Evolutionary conservation across 2,797 vertebrate species (phyloP).

Genomic region (Syngnathus rostellatus): DNA sequence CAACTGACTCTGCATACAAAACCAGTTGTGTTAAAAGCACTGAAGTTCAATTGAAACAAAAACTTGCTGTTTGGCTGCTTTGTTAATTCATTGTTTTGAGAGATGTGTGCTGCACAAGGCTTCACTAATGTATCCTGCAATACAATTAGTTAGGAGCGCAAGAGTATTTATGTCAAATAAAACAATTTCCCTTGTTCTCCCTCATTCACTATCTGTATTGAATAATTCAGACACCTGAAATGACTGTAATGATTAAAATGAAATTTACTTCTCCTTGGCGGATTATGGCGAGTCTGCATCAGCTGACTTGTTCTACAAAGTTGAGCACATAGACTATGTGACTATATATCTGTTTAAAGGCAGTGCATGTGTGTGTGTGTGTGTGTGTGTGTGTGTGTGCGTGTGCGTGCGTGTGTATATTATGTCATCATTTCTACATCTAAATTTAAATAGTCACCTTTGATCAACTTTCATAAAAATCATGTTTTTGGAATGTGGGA

Average conservation of each 20-base stretch:
- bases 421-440: no score
- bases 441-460: no score
- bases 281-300: background rate
- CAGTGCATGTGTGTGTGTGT: background rate
- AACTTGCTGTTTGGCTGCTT: slow-evolving; percentile 23
- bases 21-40: background rate
- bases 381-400: no score
- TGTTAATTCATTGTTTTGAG: slow-evolving; percentile 18
- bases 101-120: background rate
- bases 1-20: background rate
- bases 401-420: no score
- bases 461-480: no score
- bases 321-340: background rate
- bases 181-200: slow-evolving; percentile 18
- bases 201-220: slow-evolving; percentile 19
- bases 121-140: slow-evolving; percentile 9
- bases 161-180: slow-evolving; percentile 28
- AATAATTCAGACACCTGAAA: slow-evolving; percentile 32
- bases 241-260: slow-evolving; percentile 31
- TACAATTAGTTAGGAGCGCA: slow-evolving; percentile 18
- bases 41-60: slow-evolving; percentile 7
- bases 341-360: background rate
- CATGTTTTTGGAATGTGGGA: no score
- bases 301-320: background rate
- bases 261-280: slow-evolving; percentile 1